Percentiles rank a stretch among this genome's conserved stretches.
Conservation (phyloP, 2,113 vertebrate species). For the Pantherophis guttatus region DNA sequence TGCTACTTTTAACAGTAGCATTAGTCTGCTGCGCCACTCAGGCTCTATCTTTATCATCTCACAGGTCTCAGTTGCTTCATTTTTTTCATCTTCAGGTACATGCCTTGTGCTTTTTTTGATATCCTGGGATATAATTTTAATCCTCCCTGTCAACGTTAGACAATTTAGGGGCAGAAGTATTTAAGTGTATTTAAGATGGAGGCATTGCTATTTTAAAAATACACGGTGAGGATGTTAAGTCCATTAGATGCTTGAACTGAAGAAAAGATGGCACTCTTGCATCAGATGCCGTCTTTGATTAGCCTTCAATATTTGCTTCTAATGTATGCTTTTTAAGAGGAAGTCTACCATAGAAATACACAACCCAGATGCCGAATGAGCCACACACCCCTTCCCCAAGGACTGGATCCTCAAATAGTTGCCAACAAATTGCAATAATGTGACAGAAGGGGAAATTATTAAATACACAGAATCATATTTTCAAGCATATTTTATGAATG, state of each 20-base stretch:
- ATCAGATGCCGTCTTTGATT: neutral
- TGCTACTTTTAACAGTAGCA: no score
- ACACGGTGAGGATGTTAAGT: neutral
- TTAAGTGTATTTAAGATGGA: neutral
- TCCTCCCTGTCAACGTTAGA: neutral
- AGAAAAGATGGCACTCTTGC: neutral
- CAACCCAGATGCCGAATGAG: neutral
- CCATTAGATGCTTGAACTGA: neutral
- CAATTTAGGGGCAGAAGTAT: conserved; percentile 1
- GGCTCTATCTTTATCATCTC: neutral
- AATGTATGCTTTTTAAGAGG: neutral
- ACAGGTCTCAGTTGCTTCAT: neutral
- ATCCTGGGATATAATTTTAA: neutral
- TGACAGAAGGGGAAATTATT: neutral
- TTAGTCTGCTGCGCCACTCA: no score
- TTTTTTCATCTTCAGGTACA: neutral
- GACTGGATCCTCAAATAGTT: neutral
- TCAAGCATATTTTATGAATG: neutral
- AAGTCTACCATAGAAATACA: neutral
- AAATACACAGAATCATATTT: neutral
- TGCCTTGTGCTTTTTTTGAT: neutral
- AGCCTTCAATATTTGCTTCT: neutral
- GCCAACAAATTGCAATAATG: neutral
- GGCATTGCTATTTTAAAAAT: neutral
- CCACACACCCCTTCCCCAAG: neutral